A percentile compares a stretch with the other conserved stretches of the same genome.
Conservation (phyloP, 1,140 invertebrate species). For the Sitodiplosis mosellana region DNA sequence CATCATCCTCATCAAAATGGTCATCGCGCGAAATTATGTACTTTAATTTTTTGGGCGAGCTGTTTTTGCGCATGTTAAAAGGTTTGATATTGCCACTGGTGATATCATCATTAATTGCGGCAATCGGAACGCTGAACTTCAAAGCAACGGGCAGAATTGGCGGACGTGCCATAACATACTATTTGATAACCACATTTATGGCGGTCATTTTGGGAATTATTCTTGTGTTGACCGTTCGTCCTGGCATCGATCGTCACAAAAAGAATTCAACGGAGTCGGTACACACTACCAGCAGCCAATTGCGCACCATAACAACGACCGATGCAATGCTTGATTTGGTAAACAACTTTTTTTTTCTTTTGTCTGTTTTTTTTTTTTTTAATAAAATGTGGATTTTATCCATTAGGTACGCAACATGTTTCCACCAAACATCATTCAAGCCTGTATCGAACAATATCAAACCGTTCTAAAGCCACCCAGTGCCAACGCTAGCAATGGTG, state of each 20-base stretch:
- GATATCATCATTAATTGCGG: neutral
- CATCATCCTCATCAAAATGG: neutral
- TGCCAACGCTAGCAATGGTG: conserved; percentile 8
- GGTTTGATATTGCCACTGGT: neutral
- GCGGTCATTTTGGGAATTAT: neutral
- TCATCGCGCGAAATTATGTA: neutral
- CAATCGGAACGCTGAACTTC: neutral
- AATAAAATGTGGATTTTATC: no score
- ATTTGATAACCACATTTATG: neutral
- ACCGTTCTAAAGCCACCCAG: conserved; percentile 21
- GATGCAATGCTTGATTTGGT: neutral
- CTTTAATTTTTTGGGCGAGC: conserved; percentile 2
- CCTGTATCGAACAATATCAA: conserved; percentile 29
- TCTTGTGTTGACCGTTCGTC: neutral
- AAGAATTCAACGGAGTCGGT: neutral
- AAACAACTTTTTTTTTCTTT: no score
- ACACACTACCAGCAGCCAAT: neutral
- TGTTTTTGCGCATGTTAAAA: conserved; percentile 1
- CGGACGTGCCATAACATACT: neutral
- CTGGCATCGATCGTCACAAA: neutral
- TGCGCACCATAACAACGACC: neutral
- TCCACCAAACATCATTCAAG: conserved; percentile 57
- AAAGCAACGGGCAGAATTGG: neutral
- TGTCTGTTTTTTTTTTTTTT: no score
- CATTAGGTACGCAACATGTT: conserved; percentile 49